Evolutionary conservation across 1,140 invertebrate genomes (phyloP), one percentile per base, ranked within the genome.

Genomic region (Elymnias hypermnestra): DNA sequence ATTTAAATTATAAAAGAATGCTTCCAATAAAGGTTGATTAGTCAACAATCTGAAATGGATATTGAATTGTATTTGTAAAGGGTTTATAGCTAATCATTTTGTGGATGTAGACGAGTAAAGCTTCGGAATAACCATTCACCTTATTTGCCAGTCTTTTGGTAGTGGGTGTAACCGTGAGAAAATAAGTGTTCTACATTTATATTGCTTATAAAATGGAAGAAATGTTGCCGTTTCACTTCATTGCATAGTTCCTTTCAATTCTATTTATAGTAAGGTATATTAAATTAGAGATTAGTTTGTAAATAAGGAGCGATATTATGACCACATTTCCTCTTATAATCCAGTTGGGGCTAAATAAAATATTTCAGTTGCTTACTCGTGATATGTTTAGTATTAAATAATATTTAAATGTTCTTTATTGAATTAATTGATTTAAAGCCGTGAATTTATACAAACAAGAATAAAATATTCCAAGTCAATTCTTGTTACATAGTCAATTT

Each of bases 271-370:
- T 38, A 19, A 47, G 21, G 36, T 31, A 18, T 44, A 51, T 51
- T 51, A 39, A 51, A 51, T 44, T 33, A 31, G 18, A 31, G 35
- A 38, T 33, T 44, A 38, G 25, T 39, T 28, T 42, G 43, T 50
- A 19, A 42, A 51, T 51, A 51, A 38, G 48, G 48, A 51, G 40
- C 15, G 40, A 44, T 44, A 51, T 25, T 49, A 26, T 37, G 33
- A 15, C 33, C 26, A 36, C 9, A 21, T 36, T 19, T 19, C 17
- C 33, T 36, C 17, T 21, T 36, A 19, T 36, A 28, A 1, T 33
- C 19, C 10, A 43, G 28, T 33, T 21, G 31, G 28, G 25, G 25
- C 5, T 33, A 33, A n/a, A n/a, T n/a, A n/a, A n/a, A n/a, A n/a
- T n/a, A n/a, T n/a, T n/a, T n/a, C n/a, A 22, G 13, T 35, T 10